phyloP scores from a whole-genome alignment of 2,888 invertebrate genomes.

The Brenthis hecate region DNA sequence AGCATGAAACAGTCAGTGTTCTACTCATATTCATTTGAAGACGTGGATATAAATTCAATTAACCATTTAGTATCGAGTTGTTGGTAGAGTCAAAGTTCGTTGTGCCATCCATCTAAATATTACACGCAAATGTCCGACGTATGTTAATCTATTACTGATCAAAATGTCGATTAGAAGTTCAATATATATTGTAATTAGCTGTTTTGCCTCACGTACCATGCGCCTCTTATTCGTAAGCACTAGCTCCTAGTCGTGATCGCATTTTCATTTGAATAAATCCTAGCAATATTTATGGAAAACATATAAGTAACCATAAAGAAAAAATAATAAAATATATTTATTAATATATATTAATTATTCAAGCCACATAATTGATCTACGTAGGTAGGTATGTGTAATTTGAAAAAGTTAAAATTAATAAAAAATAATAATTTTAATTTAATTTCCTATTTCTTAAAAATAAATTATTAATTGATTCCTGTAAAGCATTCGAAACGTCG shows the following conservation, averaged over 20 bases:
- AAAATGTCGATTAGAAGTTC: constrained; percentile 41
- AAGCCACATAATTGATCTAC: no score
- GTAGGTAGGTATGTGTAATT: no score
- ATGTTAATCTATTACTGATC: constrained; percentile 43
- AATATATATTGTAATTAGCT: constrained; percentile 43
- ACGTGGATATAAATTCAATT: constrained; percentile 80
- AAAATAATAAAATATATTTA: no score
- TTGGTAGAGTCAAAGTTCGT: constrained; percentile 37
- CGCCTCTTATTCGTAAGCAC: constrained; percentile 44
- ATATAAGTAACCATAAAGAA: constrained; percentile 16
- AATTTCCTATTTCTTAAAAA: no score
- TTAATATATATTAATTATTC: no score
- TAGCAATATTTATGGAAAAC: constrained; percentile 40
- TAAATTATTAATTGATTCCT: no score
- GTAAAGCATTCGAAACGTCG: no score
- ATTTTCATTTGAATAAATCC: constrained; percentile 69
- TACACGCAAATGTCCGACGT: constrained; percentile 42
- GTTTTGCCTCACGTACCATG: constrained; percentile 39
- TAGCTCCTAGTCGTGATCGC: constrained; percentile 56
- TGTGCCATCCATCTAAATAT: constrained; percentile 40
- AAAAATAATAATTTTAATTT: no score
- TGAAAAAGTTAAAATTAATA: no score
- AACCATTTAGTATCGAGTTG: constrained; percentile 57
- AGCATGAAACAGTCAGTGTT: constrained; percentile 55
- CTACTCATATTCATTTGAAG: constrained; percentile 76